Percentiles rank a stretch among this genome's conserved stretches.
These are phyloP conservation scores for Cheilosia urbana DNA, from an alignment of 2,888 invertebrate species.

Conservation along the genomic window DNA sequence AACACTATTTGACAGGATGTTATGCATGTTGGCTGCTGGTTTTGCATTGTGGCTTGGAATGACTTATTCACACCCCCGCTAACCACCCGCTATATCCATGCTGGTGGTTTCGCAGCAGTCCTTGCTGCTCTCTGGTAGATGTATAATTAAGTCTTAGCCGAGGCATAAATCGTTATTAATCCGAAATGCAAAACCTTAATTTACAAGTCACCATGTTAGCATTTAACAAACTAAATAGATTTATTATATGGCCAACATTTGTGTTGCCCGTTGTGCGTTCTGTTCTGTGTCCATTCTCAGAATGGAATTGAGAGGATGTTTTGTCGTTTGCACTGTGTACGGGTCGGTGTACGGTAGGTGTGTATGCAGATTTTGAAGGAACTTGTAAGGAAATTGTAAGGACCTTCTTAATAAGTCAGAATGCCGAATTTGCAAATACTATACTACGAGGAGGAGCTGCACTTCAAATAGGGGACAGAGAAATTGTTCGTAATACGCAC, in stretches of 20 bases:
- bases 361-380: conserved; percentile 33
- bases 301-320: conserved; percentile 36
- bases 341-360: neutral
- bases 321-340: conserved; percentile 13
- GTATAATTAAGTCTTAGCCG: conserved; percentile 71
- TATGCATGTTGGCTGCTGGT: conserved; percentile 72
- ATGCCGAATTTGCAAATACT: conserved; percentile 42
- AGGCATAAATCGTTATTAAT: conserved; percentile 74
- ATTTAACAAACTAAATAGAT: conserved; percentile 75
- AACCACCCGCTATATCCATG: neutral
- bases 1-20: conserved; percentile 75
- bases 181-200: conserved; percentile 76
- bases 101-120: neutral
- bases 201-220: conserved; percentile 76
- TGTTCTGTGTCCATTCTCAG: conserved; percentile 28
- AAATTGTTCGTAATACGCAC: conserved; percentile 23
- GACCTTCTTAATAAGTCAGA: conserved; percentile 62
- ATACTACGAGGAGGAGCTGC: conserved; percentile 12
- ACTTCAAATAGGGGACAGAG: neutral
- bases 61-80: conserved; percentile 22
- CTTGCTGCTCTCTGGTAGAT: neutral
- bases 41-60: conserved; percentile 63
- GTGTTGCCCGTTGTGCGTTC: conserved; percentile 12
- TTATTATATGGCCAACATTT: conserved; percentile 68
- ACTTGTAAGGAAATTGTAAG: conserved; percentile 31